Conservation (phyloP, 2,888 invertebrate species). For the Dicyrtomina minuta region DNA sequence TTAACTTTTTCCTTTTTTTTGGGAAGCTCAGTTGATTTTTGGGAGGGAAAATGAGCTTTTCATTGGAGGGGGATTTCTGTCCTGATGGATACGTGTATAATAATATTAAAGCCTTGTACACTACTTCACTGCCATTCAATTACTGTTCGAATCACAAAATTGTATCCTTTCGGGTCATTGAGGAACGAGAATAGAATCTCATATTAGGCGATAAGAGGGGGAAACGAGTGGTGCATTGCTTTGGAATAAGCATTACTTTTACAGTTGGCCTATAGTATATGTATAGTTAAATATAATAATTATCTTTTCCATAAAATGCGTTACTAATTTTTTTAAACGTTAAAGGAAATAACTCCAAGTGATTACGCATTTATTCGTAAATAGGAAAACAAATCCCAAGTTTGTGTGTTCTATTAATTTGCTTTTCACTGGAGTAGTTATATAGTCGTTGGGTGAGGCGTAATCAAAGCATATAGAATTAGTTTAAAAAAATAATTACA, state of each 20-base stretch:
- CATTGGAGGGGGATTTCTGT: conserved; percentile 24
- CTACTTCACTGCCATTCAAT: conserved; percentile 26
- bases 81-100: not conserved
- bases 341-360: too few relatives aligned
- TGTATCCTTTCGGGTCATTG: conserved; percentile 21
- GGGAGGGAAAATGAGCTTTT: conserved; percentile 35
- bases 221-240: conserved; percentile 15
- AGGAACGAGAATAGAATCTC: conserved; percentile 22
- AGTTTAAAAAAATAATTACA: too few relatives aligned
- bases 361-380: too few relatives aligned
- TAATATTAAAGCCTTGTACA: conserved; percentile 17
- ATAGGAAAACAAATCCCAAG: too few relatives aligned
- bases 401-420: too few relatives aligned
- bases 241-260: conserved; percentile 27
- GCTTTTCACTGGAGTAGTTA: too few relatives aligned
- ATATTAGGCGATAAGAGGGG: not conserved
- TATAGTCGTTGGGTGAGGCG: too few relatives aligned
- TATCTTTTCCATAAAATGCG: conserved; percentile 23
- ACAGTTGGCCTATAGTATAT: conserved; percentile 20
- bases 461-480: too few relatives aligned
- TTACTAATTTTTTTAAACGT: conserved; percentile 12
- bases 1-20: conserved; percentile 19
- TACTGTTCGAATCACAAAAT: conserved; percentile 31
- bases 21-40: conserved; percentile 26
- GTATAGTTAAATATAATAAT: too few relatives aligned